Conservation (phyloP, 1,140 invertebrate species). For the Maniola jurtina region DNA sequence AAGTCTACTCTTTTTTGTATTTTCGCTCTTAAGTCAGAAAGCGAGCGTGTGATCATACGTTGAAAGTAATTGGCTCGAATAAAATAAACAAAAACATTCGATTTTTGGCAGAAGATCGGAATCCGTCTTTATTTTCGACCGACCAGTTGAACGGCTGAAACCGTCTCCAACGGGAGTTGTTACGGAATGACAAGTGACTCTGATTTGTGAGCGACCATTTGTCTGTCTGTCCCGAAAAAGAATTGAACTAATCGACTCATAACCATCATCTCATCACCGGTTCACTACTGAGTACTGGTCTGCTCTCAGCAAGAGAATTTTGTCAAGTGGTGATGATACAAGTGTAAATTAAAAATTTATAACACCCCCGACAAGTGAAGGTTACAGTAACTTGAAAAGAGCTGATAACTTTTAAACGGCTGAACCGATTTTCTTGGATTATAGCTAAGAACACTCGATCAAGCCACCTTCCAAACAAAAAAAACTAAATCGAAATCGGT, state of each 20-base stretch:
- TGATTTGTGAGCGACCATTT: constrained; percentile 33
- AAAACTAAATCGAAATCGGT: no score
- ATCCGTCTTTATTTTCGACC: constrained; percentile 64
- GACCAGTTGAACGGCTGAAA: constrained; percentile 34
- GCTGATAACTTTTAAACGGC: no score
- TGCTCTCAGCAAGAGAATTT: no score
- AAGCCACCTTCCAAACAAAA: no score
- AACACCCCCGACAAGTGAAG: no score
- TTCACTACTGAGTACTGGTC: background rate
- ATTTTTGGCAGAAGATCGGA: constrained; percentile 64
- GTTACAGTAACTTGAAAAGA: no score
- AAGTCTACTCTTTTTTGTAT: background rate
- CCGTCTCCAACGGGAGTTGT: constrained; percentile 28
- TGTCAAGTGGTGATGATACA: no score
- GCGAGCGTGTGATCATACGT: constrained; percentile 18
- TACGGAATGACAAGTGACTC: constrained; percentile 35
- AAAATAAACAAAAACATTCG: constrained; percentile 60
- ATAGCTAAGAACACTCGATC: no score
- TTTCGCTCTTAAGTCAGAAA: constrained; percentile 14
- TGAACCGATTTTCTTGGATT: no score
- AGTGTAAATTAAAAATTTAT: no score
- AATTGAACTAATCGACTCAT: background rate
- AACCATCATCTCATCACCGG: background rate
- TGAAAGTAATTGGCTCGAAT: constrained; percentile 37
- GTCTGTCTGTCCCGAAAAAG: constrained; percentile 14